Evolutionary conservation across 2,797 vertebrate species (phyloP), one percentile per base, ranked within the genome.

Genomic region (Labeo calbasu): DNA sequence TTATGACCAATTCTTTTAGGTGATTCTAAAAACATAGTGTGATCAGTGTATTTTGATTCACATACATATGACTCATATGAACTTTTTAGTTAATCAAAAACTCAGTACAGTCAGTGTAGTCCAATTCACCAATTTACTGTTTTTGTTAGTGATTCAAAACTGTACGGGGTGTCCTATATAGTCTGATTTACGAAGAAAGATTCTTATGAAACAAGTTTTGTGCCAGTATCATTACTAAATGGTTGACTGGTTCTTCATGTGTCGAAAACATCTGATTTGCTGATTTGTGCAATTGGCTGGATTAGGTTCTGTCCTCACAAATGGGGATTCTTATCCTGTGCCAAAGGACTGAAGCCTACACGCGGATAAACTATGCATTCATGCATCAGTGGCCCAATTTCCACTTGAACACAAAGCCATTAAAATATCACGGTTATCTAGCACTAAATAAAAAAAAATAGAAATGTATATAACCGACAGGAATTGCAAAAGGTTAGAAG

Each of bases 401-500:
- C 51, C 9, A 25, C 40, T 80, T 50, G 36, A 57, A 19, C n/a
- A 57, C n/a, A 25, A 28, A 61, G 23, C 23, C 23, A 4, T 17
- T 28, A 71, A 70, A 81, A 81, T 55, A 48, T 59, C 6, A 48
- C 15, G 12, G 36, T 59, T 81, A 46, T 48, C 40, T 48, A 57
- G 53, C 6, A 25, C 23, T 1, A 7, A 59, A 70, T 55, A 51
- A 57, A 71, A 71, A 1, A 43, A 70, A 36, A 70, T 9, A 2
- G 2, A 57, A 25, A 70, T 51, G 11, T 0, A 73, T 36, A 36
- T 40, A 32, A 68, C 65, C 3, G 36, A 77, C 5, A 43, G 14
- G 51, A 21, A 55, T 80, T 68, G 28, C 13, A 10, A 46, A 46
- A 57, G n/a, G 13, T 72, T 75, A 73, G 51, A 71, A 69, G 77